Percentiles rank a stretch among this genome's conserved stretches.
Conservation (phyloP, 2,888 invertebrate genomes). For the Catocala nupta region DNA sequence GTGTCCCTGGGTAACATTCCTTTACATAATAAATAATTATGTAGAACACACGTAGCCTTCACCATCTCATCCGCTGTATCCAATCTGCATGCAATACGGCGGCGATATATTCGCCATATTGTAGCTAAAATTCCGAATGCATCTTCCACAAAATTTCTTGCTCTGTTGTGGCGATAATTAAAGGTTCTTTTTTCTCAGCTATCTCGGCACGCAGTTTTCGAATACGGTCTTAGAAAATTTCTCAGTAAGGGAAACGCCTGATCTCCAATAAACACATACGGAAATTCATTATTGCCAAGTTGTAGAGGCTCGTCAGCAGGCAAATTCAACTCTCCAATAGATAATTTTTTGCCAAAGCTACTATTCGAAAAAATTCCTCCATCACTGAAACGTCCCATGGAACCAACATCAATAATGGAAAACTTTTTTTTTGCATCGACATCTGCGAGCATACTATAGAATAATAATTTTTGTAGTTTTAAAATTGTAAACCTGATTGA, state of each 20-base stretch:
- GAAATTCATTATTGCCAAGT: no score
- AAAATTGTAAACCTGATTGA: no score
- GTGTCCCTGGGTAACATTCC: no score
- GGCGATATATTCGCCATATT: conserved; percentile 2
- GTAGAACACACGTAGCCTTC: no score
- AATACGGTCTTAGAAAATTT: conserved; percentile 17
- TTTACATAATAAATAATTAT: not conserved
- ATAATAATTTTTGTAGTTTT: no score
- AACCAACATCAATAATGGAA: conserved; percentile 35
- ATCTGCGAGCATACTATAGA: no score
- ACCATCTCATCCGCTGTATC: no score
- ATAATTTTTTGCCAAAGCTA: conserved; percentile 5
- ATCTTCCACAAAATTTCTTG: conserved; percentile 29
- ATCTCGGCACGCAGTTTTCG: conserved; percentile 12
- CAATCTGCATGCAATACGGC: not conserved
- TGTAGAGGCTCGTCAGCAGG: no score
- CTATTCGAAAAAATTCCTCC: conserved; percentile 11
- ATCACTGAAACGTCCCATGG: conserved; percentile 30
- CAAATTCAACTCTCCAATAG: conserved; percentile 5
- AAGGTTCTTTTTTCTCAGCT: conserved; percentile 22
- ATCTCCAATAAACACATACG: not conserved
- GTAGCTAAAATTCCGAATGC: conserved; percentile 26
- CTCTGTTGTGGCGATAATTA: conserved; percentile 29
- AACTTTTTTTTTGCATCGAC: conserved; percentile 38
- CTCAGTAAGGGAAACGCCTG: conserved; percentile 16